A percentile compares a stretch with the other conserved stretches of the same genome.
These are phyloP conservation scores for Galagoides demidoff DNA, from an alignment of 2,797 vertebrate species.

Conservation along the genomic window DNA sequence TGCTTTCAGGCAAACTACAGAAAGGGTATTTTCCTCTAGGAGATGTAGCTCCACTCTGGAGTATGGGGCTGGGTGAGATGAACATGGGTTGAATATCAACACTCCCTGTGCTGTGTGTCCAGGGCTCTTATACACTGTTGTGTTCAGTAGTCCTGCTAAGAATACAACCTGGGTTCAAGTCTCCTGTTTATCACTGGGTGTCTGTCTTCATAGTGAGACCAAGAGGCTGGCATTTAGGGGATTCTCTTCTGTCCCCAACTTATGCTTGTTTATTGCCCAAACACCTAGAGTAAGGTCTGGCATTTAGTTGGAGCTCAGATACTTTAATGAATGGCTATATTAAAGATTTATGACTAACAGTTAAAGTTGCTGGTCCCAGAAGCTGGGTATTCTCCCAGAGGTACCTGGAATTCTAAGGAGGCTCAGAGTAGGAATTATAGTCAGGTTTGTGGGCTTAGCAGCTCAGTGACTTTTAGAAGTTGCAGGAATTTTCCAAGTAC, in stretches of 20 bases:
- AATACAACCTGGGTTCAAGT: neutral
- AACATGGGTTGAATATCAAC: neutral
- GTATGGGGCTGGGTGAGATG: neutral
- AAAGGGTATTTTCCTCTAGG: neutral
- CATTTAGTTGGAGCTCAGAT: neutral
- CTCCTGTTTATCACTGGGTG: neutral
- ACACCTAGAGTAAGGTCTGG: neutral
- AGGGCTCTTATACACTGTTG: neutral
- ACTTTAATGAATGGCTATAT: neutral
- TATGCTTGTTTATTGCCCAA: neutral
- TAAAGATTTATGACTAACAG: neutral
- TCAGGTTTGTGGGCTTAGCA: neutral
- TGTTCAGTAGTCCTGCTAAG: neutral
- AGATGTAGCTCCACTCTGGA: neutral
- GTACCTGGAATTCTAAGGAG: neutral
- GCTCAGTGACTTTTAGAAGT: neutral
- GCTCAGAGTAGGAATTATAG: neutral
- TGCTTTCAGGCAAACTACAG: neutral
- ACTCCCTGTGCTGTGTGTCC: neutral
- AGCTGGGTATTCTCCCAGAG: neutral
- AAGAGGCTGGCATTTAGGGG: neutral
- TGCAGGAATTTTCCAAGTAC: slow-evolving; percentile 29
- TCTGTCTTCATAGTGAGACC: neutral
- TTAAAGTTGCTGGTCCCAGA: slow-evolving; percentile 2
- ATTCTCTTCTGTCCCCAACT: neutral